These are phyloP conservation scores for Antrozous pallidus DNA, from an alignment of 2,797 vertebrate species.

Conservation along the genomic window DNA sequence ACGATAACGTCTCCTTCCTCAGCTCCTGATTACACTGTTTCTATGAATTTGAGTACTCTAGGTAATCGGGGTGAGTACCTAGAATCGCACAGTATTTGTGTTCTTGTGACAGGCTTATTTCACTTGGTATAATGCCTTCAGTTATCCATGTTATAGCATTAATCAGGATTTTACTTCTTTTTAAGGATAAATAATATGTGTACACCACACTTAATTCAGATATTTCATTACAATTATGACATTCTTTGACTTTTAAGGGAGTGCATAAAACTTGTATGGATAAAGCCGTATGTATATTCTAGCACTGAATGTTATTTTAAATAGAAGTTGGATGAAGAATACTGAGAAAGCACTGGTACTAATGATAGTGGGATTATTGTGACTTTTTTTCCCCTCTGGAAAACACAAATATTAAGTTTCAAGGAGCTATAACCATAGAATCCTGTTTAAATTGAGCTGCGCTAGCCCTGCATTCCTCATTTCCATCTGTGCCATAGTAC, in stretches of 20 bases:
- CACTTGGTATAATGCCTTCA: neutral
- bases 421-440: neutral
- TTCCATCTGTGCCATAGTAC: neutral
- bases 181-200: neutral
- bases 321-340: neutral
- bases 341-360: neutral
- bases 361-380: neutral
- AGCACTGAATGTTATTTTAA: neutral
- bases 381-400: neutral
- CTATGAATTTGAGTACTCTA: neutral
- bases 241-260: slow-evolving; percentile 2
- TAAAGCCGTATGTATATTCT: neutral
- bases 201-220: neutral
- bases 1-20: neutral
- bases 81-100: neutral
- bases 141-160: neutral
- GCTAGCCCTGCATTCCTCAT: neutral
- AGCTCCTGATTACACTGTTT: neutral
- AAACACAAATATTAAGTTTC: neutral
- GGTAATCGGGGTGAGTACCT: no score
- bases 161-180: neutral
- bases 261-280: neutral
- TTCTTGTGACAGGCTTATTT: neutral
- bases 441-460: neutral
- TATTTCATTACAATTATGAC: neutral